Percentiles rank a stretch among this genome's conserved stretches.
phyloP scores from a whole-genome alignment of 1,140 invertebrate genomes.

The Atopsyche davidsoni region DNA sequence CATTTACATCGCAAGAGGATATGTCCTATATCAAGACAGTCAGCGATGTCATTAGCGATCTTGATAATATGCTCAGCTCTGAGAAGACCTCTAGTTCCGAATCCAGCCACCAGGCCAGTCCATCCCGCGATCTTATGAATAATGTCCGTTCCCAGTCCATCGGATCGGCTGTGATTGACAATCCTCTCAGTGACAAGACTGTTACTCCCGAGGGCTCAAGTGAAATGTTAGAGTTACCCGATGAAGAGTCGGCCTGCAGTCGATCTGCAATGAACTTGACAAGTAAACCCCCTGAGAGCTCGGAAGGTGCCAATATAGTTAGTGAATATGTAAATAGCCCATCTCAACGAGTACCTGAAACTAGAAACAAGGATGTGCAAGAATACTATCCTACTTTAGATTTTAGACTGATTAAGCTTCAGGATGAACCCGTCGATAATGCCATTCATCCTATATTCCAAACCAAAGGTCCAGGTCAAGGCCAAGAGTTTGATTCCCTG shows the following conservation, averaged over 20 bases:
- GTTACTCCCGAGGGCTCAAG: neutral
- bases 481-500: conserved; percentile 24
- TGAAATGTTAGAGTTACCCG: conserved; percentile 1
- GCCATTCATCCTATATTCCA: conserved; percentile 15
- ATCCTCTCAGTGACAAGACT: neutral
- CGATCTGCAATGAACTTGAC: neutral
- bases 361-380: conserved; percentile 12
- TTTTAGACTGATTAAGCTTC: conserved; percentile 23
- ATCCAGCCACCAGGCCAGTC: conserved; percentile 51
- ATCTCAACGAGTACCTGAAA: conserved; percentile 26
- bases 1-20: conserved; percentile 47
- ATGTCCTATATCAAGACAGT: conserved; percentile 55
- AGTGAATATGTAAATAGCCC: conserved; percentile 17
- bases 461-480: conserved; percentile 12
- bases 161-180: neutral
- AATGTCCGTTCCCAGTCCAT: conserved; percentile 9
- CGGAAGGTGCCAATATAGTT: conserved; percentile 20
- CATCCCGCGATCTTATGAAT: conserved; percentile 31
- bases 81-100: conserved; percentile 56
- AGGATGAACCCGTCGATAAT: conserved; percentile 4
- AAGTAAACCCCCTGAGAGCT: neutral
- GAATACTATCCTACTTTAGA: conserved; percentile 25
- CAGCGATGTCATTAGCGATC: conserved; percentile 58
- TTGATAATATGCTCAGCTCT: conserved; percentile 57
- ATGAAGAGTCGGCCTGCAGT: conserved; percentile 6